These are phyloP conservation scores for Drosophila diplacantha DNA, from an alignment of 2,888 invertebrate genomes.

Conservation along the genomic window DNA sequence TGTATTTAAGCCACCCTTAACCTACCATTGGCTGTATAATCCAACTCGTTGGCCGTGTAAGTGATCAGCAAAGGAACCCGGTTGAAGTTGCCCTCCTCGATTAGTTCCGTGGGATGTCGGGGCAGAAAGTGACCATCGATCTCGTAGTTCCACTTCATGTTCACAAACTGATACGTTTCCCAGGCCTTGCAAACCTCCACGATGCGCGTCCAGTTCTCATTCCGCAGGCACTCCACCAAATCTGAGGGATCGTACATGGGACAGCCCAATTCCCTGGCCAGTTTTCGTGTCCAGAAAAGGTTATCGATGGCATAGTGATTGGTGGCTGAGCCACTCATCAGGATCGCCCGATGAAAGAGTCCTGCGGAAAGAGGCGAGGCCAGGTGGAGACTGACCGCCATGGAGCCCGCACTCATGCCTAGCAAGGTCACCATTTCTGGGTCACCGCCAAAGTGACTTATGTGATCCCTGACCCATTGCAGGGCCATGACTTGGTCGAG, in stretches of 20 bases:
- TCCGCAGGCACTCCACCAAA: slow-evolving; percentile 80
- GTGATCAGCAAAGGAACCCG: slow-evolving; percentile 82
- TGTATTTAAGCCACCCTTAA: too few relatives aligned
- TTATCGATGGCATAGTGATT: slow-evolving; percentile 79
- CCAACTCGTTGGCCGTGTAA: slow-evolving; percentile 80
- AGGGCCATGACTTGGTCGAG: slow-evolving; percentile 84
- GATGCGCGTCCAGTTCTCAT: slow-evolving; percentile 60
- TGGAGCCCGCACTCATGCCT: slow-evolving; percentile 80
- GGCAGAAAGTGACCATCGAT: slow-evolving; percentile 82
- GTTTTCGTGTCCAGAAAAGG: slow-evolving; percentile 79
- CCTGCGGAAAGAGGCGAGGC: slow-evolving; percentile 82
- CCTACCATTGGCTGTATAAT: slow-evolving; percentile 74
- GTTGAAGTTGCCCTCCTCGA: slow-evolving; percentile 79
- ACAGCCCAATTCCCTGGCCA: slow-evolving; percentile 81
- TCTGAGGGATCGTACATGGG: slow-evolving; percentile 79
- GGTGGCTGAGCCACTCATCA: slow-evolving; percentile 82
- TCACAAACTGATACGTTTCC: slow-evolving; percentile 61
- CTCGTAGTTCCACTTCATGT: slow-evolving; percentile 77
- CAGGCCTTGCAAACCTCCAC: slow-evolving; percentile 56
- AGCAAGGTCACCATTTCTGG: slow-evolving; percentile 81
- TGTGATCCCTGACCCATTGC: slow-evolving; percentile 82
- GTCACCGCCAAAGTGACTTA: slow-evolving; percentile 83
- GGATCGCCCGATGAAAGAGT: slow-evolving; percentile 83
- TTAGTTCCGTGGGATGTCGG: slow-evolving; percentile 79
- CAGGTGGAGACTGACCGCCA: slow-evolving; percentile 79